Evolutionary conservation across 2,888 invertebrate species (phyloP).

Genomic region (Caenorhabditis wallacei): DNA sequence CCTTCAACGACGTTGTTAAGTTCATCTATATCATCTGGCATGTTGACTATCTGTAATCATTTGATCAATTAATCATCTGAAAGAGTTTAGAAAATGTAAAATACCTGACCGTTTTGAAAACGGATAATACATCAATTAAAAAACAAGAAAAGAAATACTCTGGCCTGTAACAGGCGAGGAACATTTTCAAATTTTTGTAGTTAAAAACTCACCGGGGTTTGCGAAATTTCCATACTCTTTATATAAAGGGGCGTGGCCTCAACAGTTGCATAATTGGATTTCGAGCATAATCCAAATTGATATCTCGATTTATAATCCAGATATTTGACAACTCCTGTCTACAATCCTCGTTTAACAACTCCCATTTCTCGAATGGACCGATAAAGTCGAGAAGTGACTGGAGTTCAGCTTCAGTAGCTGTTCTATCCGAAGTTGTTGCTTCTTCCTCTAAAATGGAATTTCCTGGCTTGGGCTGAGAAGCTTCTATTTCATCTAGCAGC

Average conservation of each 20-base stretch:
- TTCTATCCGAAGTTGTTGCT: too few species aligned
- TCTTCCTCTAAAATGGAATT: too few species aligned
- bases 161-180: too few species aligned
- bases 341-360: neutral
- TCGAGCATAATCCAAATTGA: conserved; percentile 15
- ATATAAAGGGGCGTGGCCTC: neutral
- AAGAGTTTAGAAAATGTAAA: neutral
- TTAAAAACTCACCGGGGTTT: too few species aligned
- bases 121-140: neutral
- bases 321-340: neutral
- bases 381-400: neutral
- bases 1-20: too few species aligned
- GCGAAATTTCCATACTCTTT: neutral
- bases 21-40: too few species aligned
- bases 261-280: neutral
- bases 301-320: conserved; percentile 4
- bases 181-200: too few species aligned
- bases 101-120: neutral
- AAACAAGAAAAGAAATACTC: conserved; percentile 3
- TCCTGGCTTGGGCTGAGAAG: too few species aligned
- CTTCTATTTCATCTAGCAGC: too few species aligned
- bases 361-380: conserved; percentile 6
- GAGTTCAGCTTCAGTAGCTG: too few species aligned
- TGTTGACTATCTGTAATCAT: too few species aligned
- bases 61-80: too few species aligned